phyloP scores from a whole-genome alignment of 2,797 vertebrate genomes.

The Acropternis orthonyx region DNA sequence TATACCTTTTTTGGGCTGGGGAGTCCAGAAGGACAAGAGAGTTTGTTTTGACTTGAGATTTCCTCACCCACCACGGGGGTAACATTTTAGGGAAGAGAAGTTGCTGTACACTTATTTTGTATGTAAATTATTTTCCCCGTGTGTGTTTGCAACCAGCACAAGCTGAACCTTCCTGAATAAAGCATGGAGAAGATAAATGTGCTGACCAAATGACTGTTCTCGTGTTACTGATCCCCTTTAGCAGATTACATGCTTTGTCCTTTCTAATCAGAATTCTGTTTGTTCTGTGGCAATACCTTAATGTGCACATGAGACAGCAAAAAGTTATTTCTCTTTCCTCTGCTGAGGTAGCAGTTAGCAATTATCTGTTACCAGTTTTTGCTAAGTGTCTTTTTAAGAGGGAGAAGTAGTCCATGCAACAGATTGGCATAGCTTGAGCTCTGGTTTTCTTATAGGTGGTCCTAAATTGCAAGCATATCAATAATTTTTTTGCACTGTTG shows the following conservation, averaged over 20 bases:
- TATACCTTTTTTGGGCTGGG: not conserved
- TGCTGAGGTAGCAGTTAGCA: not conserved
- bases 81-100: not conserved
- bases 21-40: not conserved
- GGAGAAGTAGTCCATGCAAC: not conserved
- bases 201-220: slow-evolving; percentile 41
- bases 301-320: slow-evolving; percentile 10
- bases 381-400: not conserved
- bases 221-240: slow-evolving; percentile 49
- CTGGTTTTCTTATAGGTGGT: not conserved
- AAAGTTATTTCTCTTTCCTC: slow-evolving; percentile 7
- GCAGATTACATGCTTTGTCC: slow-evolving; percentile 51
- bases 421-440: not conserved
- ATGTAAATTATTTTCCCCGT: not conserved
- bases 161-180: slow-evolving; percentile 64
- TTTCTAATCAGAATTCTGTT: slow-evolving; percentile 56
- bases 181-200: slow-evolving; percentile 52
- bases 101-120: not conserved
- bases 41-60: not conserved
- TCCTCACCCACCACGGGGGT: not conserved
- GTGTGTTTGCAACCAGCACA: slow-evolving; percentile 11
- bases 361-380: not conserved
- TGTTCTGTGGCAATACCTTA: slow-evolving; percentile 41
- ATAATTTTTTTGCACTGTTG: not conserved
- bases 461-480: not conserved